phyloP scores from a whole-genome alignment of 2,888 invertebrate genomes.

The Germaria angustata region DNA sequence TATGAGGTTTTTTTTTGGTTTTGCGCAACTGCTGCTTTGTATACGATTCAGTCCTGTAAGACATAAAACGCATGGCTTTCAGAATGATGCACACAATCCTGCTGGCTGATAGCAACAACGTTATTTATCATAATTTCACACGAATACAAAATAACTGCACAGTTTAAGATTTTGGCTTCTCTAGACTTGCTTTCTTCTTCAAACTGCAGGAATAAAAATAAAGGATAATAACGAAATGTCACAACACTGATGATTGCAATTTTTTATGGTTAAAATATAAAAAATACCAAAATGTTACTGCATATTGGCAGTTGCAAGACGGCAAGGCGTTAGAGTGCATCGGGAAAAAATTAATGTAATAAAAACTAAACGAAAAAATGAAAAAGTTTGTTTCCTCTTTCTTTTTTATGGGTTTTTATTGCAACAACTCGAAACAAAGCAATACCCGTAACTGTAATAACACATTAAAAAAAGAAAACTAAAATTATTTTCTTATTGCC shows the following conservation, averaged over 20 bases:
- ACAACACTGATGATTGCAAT: constrained; percentile 66
- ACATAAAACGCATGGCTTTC: constrained; percentile 58
- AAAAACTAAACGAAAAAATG: constrained; percentile 56
- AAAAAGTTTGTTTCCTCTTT: constrained; percentile 55
- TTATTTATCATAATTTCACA: constrained; percentile 70
- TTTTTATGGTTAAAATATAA: constrained; percentile 62
- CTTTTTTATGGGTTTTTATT: constrained; percentile 56
- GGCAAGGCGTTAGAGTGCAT: background rate
- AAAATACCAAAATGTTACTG: constrained; percentile 47
- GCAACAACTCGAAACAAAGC: constrained; percentile 61
- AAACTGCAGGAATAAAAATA: constrained; percentile 32
- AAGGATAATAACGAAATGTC: constrained; percentile 63
- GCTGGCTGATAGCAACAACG: constrained; percentile 42
- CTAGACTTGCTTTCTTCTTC: background rate
- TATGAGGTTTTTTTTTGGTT: constrained; percentile 15
- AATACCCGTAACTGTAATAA: constrained; percentile 61
- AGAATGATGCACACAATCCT: constrained; percentile 23
- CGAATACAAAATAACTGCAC: constrained; percentile 64
- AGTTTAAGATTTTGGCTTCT: constrained; percentile 15
- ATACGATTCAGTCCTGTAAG: background rate
- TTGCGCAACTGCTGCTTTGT: constrained; percentile 32
- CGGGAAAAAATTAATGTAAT: constrained; percentile 60
- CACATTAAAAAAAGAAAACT: constrained; percentile 50
- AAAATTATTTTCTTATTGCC: constrained; percentile 44
- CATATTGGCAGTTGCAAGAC: constrained; percentile 25